These are phyloP conservation scores for Lasiurus cinereus DNA, from an alignment of 2,113 vertebrate species.

Conservation along the genomic window DNA sequence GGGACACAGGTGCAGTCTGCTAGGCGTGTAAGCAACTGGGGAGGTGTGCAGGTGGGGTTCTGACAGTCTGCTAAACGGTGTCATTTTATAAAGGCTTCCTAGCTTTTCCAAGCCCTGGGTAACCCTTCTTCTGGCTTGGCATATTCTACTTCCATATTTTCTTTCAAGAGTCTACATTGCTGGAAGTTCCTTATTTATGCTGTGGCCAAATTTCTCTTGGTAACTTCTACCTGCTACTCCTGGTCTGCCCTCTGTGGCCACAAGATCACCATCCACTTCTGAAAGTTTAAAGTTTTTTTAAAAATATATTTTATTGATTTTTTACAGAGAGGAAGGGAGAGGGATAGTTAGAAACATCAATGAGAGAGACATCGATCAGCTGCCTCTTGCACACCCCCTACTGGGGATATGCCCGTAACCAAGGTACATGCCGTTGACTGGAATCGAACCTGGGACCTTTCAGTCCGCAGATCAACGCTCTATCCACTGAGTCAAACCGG, in stretches of 20 bases:
- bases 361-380: too few species aligned
- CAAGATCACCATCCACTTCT: neutral
- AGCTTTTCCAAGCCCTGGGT: neutral
- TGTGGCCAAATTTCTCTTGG: conserved; percentile 1
- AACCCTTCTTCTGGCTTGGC: neutral
- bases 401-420: too few species aligned
- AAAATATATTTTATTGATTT: too few species aligned
- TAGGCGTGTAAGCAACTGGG: neutral
- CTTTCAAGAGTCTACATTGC: neutral
- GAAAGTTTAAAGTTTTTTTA: too few species aligned
- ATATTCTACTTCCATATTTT: neutral
- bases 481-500: too few species aligned
- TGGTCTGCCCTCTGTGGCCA: neutral
- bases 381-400: too few species aligned
- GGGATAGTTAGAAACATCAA: too few species aligned
- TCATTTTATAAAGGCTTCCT: neutral
- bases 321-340: too few species aligned
- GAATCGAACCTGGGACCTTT: too few species aligned
- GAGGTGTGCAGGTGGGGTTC: neutral
- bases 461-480: too few species aligned
- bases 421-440: too few species aligned
- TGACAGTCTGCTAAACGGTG: neutral
- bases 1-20: neutral
- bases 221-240: neutral
- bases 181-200: neutral